These are phyloP conservation scores for Myrmecobius fasciatus DNA, from an alignment of 2,113 vertebrate genomes.

Conservation along the genomic window DNA sequence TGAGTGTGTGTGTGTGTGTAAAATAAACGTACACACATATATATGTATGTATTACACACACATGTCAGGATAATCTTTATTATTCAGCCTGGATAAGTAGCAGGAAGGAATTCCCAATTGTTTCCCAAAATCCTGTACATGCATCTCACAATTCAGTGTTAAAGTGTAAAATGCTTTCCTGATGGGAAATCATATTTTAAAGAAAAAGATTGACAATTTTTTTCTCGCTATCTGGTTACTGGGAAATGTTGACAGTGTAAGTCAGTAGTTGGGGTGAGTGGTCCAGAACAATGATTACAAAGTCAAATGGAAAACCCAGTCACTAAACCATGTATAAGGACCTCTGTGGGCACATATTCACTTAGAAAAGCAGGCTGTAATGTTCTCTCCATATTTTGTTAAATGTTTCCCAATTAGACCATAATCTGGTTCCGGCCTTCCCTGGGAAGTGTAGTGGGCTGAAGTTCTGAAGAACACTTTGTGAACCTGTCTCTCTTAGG, in stretches of 20 bases:
- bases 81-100: slow-evolving; percentile 18
- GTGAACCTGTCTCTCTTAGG: not conserved
- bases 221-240: slow-evolving; percentile 4
- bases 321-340: not conserved
- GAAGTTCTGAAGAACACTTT: not conserved
- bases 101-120: slow-evolving; percentile 21
- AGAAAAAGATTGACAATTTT: slow-evolving; percentile 34
- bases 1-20: no score
- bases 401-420: not conserved
- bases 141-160: not conserved
- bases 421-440: not conserved
- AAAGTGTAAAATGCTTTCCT: not conserved
- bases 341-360: not conserved
- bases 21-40: not conserved
- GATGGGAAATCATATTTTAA: slow-evolving; percentile 29
- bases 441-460: not conserved
- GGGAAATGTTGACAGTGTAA: slow-evolving; percentile 24
- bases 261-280: not conserved
- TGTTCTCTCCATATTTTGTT: not conserved
- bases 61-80: slow-evolving; percentile 35
- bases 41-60: no score
- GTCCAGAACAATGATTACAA: slow-evolving; percentile 3
- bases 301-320: not conserved
- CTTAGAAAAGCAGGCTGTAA: not conserved
- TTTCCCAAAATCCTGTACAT: slow-evolving; percentile 1